Evolutionary conservation across 2,888 invertebrate genomes (phyloP).

Genomic region (Chloroclystis v-ata): DNA sequence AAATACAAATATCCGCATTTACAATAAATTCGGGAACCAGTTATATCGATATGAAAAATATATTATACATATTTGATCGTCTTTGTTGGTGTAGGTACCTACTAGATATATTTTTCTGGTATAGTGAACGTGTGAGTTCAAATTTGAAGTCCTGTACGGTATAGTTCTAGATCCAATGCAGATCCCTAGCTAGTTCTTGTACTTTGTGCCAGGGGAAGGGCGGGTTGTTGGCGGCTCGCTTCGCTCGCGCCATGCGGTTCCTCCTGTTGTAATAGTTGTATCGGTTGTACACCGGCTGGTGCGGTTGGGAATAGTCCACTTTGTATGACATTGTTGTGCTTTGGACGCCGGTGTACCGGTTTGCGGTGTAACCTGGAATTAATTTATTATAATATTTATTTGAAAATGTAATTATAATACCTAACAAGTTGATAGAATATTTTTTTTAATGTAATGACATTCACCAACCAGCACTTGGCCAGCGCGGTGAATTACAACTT

Average conservation of each 20-base stretch:
- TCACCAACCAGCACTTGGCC: too few relatives aligned
- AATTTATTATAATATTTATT: not conserved
- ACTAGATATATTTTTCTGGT: too few relatives aligned
- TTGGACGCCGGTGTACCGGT: constrained; percentile 60
- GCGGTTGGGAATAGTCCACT: constrained; percentile 72
- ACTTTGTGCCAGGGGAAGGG: constrained; percentile 89
- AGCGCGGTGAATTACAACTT: too few relatives aligned
- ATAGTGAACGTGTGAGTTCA: not conserved
- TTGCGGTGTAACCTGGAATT: constrained; percentile 64
- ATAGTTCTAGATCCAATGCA: constrained; percentile 80
- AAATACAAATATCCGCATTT: too few relatives aligned
- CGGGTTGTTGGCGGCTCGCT: constrained; percentile 72
- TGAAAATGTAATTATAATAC: too few relatives aligned
- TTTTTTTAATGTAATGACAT: too few relatives aligned
- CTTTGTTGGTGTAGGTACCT: too few relatives aligned
- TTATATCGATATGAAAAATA: too few relatives aligned
- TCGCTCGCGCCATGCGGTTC: constrained; percentile 58
- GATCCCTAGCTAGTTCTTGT: constrained; percentile 81
- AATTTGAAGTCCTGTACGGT: not conserved
- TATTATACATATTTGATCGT: too few relatives aligned
- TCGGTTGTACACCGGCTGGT: constrained; percentile 69
- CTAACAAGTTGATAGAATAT: too few relatives aligned
- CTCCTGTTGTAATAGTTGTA: constrained; percentile 70
- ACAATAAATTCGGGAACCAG: too few relatives aligned
- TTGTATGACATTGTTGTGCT: constrained; percentile 72